Evolutionary conservation across 1,140 invertebrate genomes (phyloP).

Genomic region (Holcopasites calliopsidis): DNA sequence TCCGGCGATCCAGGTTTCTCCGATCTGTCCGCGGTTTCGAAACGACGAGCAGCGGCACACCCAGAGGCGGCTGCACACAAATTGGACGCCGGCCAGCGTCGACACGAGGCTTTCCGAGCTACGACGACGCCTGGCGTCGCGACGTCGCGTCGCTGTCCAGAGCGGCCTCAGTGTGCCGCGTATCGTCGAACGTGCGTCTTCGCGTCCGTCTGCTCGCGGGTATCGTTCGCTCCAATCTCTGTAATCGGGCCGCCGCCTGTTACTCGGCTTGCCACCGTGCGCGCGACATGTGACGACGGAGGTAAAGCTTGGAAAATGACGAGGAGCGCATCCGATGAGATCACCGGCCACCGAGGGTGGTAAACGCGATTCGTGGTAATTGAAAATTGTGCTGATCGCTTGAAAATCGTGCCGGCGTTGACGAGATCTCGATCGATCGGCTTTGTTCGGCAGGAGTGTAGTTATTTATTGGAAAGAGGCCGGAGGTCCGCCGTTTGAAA

Average conservation of each 20-base stretch:
- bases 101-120: constrained; percentile 38
- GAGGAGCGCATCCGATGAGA: neutral
- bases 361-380: constrained; percentile 21
- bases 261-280: neutral
- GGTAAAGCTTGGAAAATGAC: constrained; percentile 29
- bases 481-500: too few species aligned
- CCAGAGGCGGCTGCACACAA: neutral
- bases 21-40: neutral
- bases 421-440: constrained; percentile 1
- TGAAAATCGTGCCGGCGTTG: neutral
- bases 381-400: neutral
- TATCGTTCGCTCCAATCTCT: neutral
- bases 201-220: neutral
- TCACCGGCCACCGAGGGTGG: constrained; percentile 39
- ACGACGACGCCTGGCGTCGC: constrained; percentile 52
- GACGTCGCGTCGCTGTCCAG: constrained; percentile 41
- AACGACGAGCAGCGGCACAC: neutral
- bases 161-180: constrained; percentile 56
- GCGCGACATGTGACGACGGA: constrained; percentile 27
- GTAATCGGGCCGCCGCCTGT: neutral
- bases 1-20: neutral
- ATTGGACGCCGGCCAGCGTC: constrained; percentile 50
- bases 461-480: neutral
- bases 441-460: neutral
- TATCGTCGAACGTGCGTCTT: constrained; percentile 47